Percentiles rank a stretch among this genome's conserved stretches.
Conservation (phyloP, 2,797 vertebrate species). For the Dendrocincla tyrannina region DNA sequence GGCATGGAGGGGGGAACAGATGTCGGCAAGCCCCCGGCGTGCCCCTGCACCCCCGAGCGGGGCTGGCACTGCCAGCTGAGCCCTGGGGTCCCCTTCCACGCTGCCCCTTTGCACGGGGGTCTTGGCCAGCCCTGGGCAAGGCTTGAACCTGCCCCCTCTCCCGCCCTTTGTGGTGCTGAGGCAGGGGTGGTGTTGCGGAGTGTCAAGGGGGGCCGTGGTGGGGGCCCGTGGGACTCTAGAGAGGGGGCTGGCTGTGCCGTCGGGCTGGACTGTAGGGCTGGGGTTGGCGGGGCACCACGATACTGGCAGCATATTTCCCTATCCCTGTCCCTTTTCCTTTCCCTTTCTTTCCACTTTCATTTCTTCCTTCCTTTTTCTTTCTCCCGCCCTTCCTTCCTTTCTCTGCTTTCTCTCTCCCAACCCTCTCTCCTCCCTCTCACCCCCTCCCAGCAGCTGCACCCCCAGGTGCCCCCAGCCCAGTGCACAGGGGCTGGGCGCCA, state of each 20-base stretch:
- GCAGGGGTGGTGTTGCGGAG: neutral
- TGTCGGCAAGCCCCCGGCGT: neutral
- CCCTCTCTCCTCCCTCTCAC: neutral
- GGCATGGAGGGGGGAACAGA: neutral
- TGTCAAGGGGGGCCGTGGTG: too few species aligned
- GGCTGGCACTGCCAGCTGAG: neutral
- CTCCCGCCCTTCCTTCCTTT: neutral
- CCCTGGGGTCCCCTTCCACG: neutral
- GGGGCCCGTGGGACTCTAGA: too few species aligned
- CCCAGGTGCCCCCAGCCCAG: neutral
- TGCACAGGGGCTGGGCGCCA: neutral
- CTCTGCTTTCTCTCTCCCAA: neutral
- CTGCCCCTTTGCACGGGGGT: neutral
- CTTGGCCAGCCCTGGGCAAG: neutral
- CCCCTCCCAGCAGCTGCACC: neutral
- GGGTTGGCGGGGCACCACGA: neutral
- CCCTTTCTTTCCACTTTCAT: neutral
- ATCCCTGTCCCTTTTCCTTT: neutral
- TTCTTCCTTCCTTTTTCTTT: neutral
- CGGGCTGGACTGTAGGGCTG: neutral
- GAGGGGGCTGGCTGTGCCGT: neutral
- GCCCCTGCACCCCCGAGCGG: neutral
- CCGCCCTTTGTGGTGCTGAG: too few species aligned
- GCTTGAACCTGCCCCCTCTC: neutral
- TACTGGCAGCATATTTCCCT: neutral